A percentile compares a stretch with the other conserved stretches of the same genome.
These are phyloP conservation scores for Buceros bicornis DNA, from an alignment of 2,797 vertebrate genomes.

Conservation along the genomic window DNA sequence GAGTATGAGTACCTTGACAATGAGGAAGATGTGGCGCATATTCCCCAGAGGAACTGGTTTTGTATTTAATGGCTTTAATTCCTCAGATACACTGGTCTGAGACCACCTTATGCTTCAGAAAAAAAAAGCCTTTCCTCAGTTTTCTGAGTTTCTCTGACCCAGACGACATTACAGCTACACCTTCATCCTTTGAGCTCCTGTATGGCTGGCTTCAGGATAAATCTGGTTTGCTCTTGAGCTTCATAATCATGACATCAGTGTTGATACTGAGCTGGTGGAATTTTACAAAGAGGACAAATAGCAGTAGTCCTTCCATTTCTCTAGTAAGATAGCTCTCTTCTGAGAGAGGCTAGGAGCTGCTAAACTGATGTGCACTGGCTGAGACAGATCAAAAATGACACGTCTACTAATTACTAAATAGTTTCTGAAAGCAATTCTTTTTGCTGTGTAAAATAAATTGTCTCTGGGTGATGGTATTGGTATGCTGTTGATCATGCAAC, in stretches of 20 bases:
- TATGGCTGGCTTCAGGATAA: not conserved
- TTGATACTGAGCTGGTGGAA: not conserved
- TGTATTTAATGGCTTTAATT: not conserved
- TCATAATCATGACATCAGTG: not conserved
- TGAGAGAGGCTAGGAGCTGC: not conserved
- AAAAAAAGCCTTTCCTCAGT: not conserved
- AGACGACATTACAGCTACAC: not conserved
- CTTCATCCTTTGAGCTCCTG: not conserved
- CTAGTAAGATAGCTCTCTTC: not conserved
- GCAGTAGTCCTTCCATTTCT: not conserved
- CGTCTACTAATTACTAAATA: not conserved
- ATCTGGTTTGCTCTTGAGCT: not conserved
- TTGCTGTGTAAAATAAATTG: slow-evolving; percentile 7
- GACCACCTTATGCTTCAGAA: not conserved
- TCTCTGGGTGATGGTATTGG: not conserved
- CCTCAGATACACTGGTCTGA: not conserved
- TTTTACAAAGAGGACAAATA: not conserved
- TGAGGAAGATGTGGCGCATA: not conserved
- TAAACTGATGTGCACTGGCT: not conserved
- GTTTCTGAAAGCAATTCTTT: not conserved
- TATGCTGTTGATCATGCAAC: not conserved
- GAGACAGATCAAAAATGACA: slow-evolving; percentile 33
- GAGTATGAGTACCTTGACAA: not conserved
- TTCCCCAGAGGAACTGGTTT: not conserved
- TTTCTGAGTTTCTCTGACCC: not conserved